A percentile compares a stretch with the other conserved stretches of the same genome.
Evolutionary conservation across 64 coral and sea anemone species (phyloP).

Genomic region (Orbicella faveolata): DNA sequence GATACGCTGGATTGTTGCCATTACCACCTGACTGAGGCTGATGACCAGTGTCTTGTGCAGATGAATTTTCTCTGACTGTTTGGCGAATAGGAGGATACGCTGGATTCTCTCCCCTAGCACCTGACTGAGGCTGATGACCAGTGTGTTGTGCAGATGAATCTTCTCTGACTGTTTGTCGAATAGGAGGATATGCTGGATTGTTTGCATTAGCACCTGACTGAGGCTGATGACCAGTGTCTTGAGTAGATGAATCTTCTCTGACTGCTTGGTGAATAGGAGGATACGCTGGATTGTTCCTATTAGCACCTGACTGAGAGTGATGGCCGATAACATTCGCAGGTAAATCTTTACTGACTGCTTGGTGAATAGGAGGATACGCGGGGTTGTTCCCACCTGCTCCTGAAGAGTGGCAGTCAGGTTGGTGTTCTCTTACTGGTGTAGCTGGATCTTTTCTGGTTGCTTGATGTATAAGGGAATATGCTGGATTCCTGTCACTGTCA

Average conservation of each 20-base stretch:
- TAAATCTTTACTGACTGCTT: background rate
- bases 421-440: background rate
- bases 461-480: background rate
- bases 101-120: background rate
- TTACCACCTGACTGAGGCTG: no score
- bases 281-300: background rate
- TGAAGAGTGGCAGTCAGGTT: background rate
- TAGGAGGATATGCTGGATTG: background rate
- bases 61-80: background rate
- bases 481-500: background rate
- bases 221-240: no score
- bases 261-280: background rate
- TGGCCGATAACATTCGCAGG: no score
- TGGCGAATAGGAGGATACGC: no score
- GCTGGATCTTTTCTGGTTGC: background rate
- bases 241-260: background rate
- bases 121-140: no score
- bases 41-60: background rate
- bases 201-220: no score
- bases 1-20: no score
- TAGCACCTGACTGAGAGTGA: no score
- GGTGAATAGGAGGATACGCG: background rate
- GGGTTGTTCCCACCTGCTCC: background rate
- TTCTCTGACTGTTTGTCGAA: background rate
- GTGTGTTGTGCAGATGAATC: background rate